phyloP scores from a whole-genome alignment of 2,113 vertebrate species.

The Chlorodrepanis virens region DNA sequence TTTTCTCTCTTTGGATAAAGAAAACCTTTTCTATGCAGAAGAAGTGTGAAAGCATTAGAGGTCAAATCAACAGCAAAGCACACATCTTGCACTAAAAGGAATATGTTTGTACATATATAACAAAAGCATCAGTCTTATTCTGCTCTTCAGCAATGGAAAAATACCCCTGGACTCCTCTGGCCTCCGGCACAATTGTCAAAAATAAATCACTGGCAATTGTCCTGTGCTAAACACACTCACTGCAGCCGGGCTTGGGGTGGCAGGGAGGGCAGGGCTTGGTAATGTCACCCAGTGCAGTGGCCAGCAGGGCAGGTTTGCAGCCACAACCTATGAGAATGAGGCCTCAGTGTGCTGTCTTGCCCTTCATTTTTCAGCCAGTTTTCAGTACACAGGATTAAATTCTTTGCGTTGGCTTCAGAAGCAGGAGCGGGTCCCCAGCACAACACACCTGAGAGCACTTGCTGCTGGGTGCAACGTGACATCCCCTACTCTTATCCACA shows the following conservation, averaged over 20 bases:
- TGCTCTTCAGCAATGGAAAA: not conserved
- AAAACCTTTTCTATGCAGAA: not conserved
- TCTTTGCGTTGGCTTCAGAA: not conserved
- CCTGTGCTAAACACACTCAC: not conserved
- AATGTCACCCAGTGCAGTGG: fast-evolving
- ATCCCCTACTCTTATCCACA: not conserved
- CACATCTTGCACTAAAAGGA: not conserved
- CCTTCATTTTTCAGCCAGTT: not conserved
- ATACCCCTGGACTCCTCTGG: not conserved
- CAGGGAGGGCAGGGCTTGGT: not conserved
- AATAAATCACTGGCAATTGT: not conserved
- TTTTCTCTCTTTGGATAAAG: not conserved
- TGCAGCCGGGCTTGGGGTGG: fast-evolving
- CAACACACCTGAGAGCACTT: fast-evolving
- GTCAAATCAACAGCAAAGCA: not conserved
- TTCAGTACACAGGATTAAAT: not conserved
- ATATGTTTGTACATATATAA: fast-evolving
- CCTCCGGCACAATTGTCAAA: not conserved
- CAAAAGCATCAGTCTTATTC: not conserved
- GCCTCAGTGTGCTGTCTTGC: not conserved
- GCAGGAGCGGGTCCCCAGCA: not conserved
- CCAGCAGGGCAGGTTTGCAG: not conserved
- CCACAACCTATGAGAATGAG: not conserved
- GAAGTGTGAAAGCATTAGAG: not conserved
- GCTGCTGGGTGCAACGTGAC: not conserved